phyloP scores from a whole-genome alignment of 2,797 vertebrate genomes.

The Simalia tracyae region DNA sequence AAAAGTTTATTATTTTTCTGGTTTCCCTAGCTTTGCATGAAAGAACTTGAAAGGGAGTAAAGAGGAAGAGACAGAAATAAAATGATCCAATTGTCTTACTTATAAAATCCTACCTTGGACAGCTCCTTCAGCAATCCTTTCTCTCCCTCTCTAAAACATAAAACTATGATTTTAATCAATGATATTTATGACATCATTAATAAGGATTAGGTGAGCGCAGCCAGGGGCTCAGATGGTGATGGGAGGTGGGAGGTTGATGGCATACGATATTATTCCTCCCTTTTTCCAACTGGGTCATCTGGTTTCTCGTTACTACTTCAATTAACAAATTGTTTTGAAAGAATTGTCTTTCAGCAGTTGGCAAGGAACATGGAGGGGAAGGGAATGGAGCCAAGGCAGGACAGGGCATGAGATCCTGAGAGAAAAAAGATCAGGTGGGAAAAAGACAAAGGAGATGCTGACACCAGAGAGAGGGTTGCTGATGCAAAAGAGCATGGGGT shows the following conservation, averaged over 20 bases:
- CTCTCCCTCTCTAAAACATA: not conserved
- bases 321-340: constrained; percentile 50
- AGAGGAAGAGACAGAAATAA: constrained; percentile 28
- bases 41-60: not conserved
- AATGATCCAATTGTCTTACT: not conserved
- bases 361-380: constrained; percentile 1
- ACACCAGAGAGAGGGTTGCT: not conserved
- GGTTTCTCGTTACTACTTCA: constrained; percentile 67
- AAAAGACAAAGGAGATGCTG: not conserved
- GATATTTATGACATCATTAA: constrained; percentile 7
- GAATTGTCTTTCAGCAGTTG: not conserved
- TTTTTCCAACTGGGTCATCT: constrained; percentile 44
- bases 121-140: constrained; percentile 49
- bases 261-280: constrained; percentile 39
- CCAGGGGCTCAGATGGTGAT: not conserved
- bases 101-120: constrained; percentile 66
- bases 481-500: not conserved
- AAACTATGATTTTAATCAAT: constrained; percentile 7
- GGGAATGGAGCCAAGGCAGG: not conserved
- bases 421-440: not conserved
- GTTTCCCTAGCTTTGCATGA: not conserved
- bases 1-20: not conserved
- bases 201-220: constrained; percentile 5
- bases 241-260: not conserved
- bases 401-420: not conserved